Conservation (phyloP, 1,140 invertebrate species). For the Pomacea maculata region DNA sequence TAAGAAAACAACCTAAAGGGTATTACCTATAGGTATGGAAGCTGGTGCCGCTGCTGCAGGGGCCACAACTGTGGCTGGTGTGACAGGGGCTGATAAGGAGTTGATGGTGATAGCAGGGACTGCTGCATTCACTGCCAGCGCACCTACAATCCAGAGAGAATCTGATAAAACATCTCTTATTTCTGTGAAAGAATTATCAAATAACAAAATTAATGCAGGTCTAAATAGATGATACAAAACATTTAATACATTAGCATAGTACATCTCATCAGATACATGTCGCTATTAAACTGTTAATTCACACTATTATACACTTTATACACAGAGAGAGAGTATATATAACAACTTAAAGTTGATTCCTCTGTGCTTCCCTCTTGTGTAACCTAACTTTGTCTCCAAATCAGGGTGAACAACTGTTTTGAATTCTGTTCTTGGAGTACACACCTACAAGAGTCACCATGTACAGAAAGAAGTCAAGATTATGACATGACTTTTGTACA, state of each 20-base stretch:
- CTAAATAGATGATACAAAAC: not conserved
- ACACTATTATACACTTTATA: no score
- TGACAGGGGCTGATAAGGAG: constrained; percentile 1
- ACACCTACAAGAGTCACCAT: no score
- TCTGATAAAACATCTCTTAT: not conserved
- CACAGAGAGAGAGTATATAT: no score
- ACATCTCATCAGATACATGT: no score
- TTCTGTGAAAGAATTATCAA: not conserved
- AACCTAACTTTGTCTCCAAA: no score
- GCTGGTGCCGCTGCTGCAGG: constrained; percentile 11
- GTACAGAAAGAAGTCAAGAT: no score
- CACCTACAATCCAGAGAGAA: not conserved
- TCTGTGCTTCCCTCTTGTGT: no score
- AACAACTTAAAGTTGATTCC: no score
- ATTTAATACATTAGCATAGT: not conserved
- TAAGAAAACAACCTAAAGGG: not conserved
- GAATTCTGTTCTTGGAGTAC: no score
- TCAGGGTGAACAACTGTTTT: no score
- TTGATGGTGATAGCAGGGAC: constrained; percentile 15
- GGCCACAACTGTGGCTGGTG: constrained; percentile 15
- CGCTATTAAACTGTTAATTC: no score
- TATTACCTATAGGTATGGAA: constrained; percentile 27
- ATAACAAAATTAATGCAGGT: not conserved
- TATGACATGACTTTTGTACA: no score
- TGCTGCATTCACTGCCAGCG: constrained; percentile 12